Evolutionary conservation across 2,888 invertebrate species (phyloP).

Genomic region (Pterostichus niger): DNA sequence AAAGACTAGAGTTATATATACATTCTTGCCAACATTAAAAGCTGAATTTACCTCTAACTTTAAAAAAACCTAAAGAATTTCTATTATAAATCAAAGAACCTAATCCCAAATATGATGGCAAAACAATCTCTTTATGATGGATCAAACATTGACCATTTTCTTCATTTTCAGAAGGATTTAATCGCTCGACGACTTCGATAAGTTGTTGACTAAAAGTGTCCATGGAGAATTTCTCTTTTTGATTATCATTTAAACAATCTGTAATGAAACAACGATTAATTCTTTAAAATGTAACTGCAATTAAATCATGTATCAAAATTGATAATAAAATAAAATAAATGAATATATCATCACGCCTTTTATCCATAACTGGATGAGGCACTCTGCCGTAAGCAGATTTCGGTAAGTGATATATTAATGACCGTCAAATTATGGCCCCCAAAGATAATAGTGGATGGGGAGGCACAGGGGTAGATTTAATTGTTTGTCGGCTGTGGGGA

Average conservation of each 20-base stretch:
- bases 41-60: slow-evolving; percentile 91
- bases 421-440: too few species aligned
- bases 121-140: slow-evolving; percentile 84
- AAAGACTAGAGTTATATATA: too few species aligned
- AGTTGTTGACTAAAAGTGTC: slow-evolving; percentile 81
- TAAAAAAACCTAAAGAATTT: slow-evolving; percentile 91
- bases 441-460: too few species aligned
- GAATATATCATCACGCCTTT: too few species aligned
- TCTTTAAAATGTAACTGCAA: too few species aligned
- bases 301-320: too few species aligned
- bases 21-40: slow-evolving; percentile 79
- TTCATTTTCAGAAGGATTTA: slow-evolving; percentile 71
- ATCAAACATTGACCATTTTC: slow-evolving; percentile 78
- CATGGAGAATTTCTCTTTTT: slow-evolving; percentile 79
- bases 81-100: slow-evolving; percentile 90
- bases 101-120: slow-evolving; percentile 90
- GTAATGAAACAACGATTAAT: slow-evolving; percentile 68
- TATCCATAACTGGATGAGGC: too few species aligned
- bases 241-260: slow-evolving; percentile 73
- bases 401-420: too few species aligned
- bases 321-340: too few species aligned
- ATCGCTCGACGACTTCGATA: slow-evolving; percentile 79
- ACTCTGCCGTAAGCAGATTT: too few species aligned
- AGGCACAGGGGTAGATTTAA: too few species aligned
- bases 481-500: too few species aligned